These are phyloP conservation scores for Bruchidius siliquastri DNA, from an alignment of 2,888 invertebrate genomes.

Conservation along the genomic window DNA sequence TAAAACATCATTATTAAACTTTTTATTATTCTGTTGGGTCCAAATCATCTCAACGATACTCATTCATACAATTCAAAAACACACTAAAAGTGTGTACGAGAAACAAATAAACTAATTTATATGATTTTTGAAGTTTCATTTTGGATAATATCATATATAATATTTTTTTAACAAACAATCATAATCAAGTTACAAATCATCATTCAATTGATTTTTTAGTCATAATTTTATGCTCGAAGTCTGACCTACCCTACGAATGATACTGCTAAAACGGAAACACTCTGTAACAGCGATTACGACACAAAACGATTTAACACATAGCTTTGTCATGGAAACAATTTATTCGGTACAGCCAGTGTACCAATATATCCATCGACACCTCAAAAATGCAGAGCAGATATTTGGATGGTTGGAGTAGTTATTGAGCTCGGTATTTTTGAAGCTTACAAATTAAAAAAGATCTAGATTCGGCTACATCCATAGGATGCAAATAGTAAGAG, in stretches of 20 bases:
- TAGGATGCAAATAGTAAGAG: conserved; percentile 16
- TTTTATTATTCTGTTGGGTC: no score
- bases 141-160: no score
- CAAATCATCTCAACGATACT: no score
- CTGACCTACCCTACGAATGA: background rate
- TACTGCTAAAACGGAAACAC: background rate
- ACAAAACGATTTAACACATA: background rate
- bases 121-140: no score
- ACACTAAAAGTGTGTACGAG: no score
- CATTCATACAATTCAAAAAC: no score
- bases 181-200: no score
- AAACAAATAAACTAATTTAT: no score
- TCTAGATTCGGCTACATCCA: conserved; percentile 15
- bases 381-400: background rate
- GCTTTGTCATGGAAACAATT: conserved; percentile 2
- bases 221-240: background rate
- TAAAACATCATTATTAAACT: no score
- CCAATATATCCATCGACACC: background rate
- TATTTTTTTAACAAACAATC: no score
- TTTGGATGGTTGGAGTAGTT: background rate
- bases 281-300: background rate
- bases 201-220: no score
- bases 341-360: background rate
- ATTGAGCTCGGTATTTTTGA: background rate
- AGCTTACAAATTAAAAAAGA: background rate